These are phyloP conservation scores for Agrochola lota DNA, from an alignment of 2,888 invertebrate genomes.

Conservation along the genomic window DNA sequence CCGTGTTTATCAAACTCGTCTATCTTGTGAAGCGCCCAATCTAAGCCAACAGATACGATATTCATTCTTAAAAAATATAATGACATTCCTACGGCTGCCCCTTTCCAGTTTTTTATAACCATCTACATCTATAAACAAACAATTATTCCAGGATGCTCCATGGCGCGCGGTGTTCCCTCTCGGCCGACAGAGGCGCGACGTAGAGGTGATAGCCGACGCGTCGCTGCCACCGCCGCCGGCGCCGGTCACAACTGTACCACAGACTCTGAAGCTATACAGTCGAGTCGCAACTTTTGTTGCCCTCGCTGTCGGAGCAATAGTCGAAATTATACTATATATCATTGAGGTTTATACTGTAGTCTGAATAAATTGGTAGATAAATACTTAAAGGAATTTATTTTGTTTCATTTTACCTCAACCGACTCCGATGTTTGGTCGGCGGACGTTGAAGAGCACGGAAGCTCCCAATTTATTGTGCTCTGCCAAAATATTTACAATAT, in stretches of 20 bases:
- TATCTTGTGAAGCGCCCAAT: too few species aligned
- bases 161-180: constrained; percentile 75
- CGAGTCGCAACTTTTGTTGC: constrained; percentile 76
- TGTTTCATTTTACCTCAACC: constrained; percentile 19
- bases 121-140: background rate
- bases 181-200: constrained; percentile 70
- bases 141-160: constrained; percentile 76
- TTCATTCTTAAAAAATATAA: too few species aligned
- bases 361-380: constrained; percentile 19
- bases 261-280: constrained; percentile 77
- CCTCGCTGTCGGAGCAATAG: constrained; percentile 75
- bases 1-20: too few species aligned
- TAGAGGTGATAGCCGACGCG: constrained; percentile 42
- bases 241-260: constrained; percentile 13
- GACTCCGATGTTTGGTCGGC: too few species aligned
- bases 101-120: background rate
- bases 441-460: too few species aligned
- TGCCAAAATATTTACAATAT: too few species aligned
- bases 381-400: background rate
- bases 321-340: constrained; percentile 80
- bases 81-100: background rate
- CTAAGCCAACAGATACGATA: too few species aligned
- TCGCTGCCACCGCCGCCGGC: background rate
- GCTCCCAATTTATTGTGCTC: too few species aligned
- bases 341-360: constrained; percentile 70